Base-by-base conservation (phyloP, 2,797 vertebrate genomes). In the Poeciliopsis presidionis region DNA sequence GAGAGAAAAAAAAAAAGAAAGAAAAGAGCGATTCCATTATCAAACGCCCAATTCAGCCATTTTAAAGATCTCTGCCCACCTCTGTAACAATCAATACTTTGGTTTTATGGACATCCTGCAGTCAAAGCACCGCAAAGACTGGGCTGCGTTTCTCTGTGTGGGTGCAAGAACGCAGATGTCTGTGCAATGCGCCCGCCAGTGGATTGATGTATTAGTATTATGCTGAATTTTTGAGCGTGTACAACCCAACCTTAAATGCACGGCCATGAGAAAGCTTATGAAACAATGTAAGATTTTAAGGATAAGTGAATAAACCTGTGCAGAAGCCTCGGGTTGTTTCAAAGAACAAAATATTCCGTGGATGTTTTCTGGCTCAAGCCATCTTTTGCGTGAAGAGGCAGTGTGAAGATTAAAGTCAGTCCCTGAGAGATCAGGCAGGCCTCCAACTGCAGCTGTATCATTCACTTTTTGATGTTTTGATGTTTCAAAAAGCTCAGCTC, bases 1-100 rank as follows among this genome's bases (percentile, higher is more conserved):
- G 81, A 93, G 91, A 87, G 83, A 79, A 92, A 91, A 88, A 47
- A 47, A 47, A 47, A 47, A 18, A 18, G 6, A 18, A 20, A 20
- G 89, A 88, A 75, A 92, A 16, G n/a, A 93, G 84, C 90, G 86
- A 92, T 94, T 90, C 91, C 83, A 91, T 94, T 92, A 94, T 91
- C 86, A 91, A 87, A 84, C 74, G 80, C 80, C 81, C 88, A 86
- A 83, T 90, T 90, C 83, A 81, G 77, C 80, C 87, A 55, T 89
- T 90, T 90, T 81, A 92, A 90, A 92, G 83, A 87, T 91, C 90
- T 87, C 88, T 65, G 71, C 86, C 81, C 18, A 80, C 71, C 80
- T 84, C 78, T 83, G 49, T 81, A 41, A 77, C 81, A 81, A 93
- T 93, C 92, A 84, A 92, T 93, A 93, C 78, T 87, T 87, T 80